phyloP scores from a whole-genome alignment of 2,113 vertebrate genomes.

The Dasyornis broadbenti region DNA sequence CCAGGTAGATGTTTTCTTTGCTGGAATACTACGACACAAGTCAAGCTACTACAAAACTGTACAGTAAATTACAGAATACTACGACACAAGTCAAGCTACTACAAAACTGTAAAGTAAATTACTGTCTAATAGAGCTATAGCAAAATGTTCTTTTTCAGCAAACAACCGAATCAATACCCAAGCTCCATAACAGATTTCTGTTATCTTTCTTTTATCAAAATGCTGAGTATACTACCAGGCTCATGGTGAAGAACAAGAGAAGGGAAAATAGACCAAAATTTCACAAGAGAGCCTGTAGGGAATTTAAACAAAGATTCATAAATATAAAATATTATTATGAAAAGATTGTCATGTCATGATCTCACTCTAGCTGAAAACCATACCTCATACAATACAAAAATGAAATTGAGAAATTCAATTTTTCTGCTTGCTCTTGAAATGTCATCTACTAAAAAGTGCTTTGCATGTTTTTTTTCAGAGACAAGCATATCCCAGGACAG shows the following conservation, averaged over 20 bases:
- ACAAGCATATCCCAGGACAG: background rate
- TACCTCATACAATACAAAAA: background rate
- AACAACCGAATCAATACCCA: background rate
- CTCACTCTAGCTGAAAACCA: background rate
- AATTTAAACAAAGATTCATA: background rate
- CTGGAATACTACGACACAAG: background rate
- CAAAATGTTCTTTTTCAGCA: background rate
- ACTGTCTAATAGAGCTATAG: background rate
- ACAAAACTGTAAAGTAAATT: background rate
- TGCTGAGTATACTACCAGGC: background rate
- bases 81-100: background rate
- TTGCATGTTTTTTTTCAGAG: background rate
- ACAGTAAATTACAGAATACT: background rate
- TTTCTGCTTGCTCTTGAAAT: background rate
- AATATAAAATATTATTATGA: background rate
- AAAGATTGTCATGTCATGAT: background rate
- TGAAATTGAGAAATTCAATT: background rate
- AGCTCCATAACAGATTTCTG: background rate
- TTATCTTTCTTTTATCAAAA: background rate
- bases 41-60: background rate
- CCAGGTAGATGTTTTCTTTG: background rate
- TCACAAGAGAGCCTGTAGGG: background rate
- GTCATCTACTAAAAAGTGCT: background rate
- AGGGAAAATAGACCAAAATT: background rate
- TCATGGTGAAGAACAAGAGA: background rate